Evolutionary conservation across 2,113 vertebrate genomes (phyloP), one percentile per base, ranked within the genome.

Genomic region (Podarcis raffonei): DNA sequence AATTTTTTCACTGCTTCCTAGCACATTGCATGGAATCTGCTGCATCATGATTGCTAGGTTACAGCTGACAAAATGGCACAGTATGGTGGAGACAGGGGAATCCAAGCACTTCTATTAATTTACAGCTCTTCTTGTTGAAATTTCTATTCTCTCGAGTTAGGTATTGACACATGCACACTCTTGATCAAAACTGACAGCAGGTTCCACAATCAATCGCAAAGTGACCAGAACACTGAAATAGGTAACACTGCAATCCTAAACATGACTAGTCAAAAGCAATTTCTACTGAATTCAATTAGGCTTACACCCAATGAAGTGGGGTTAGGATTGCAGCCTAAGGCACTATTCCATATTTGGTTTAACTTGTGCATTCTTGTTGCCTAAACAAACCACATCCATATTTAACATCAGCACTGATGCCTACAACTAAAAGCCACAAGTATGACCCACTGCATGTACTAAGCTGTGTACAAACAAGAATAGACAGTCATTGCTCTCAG

Each of bases 381-480:
- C 85, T 39, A 32, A 32, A 65, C n/a, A 22, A 5, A 37, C 1
- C 1, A 3, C n/a, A 75, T 25, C 48, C 81, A 90, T 91, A 71
- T 91, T 88, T 83, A 85, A 7, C 0, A 0, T 35, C 16, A 65
- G 71, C 37, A 85, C 42, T 15, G 53, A 80, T 74, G 23, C 69
- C 30, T 23, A 30, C 5, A 35, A 39, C 30, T 23, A 39, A 2
- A 35, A 39, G 42, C 20, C 53, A 80, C 39, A 68, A 86, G 30
- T 68, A 65, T 20, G 53, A 16, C 20, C 39, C 30, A 87, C 30
- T 65, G n/a, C n/a, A 5, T n/a, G 32, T 71, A 85, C 35, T 42
- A 91, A 66, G 3, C 6, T 18, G 11, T 87, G 84, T 78, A 87
- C 87, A 92, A 48, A 81, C 82, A 85, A 20, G 74, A 90, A 69